phyloP scores from a whole-genome alignment of 2,113 vertebrate genomes.

The Maccullochella peelii region DNA sequence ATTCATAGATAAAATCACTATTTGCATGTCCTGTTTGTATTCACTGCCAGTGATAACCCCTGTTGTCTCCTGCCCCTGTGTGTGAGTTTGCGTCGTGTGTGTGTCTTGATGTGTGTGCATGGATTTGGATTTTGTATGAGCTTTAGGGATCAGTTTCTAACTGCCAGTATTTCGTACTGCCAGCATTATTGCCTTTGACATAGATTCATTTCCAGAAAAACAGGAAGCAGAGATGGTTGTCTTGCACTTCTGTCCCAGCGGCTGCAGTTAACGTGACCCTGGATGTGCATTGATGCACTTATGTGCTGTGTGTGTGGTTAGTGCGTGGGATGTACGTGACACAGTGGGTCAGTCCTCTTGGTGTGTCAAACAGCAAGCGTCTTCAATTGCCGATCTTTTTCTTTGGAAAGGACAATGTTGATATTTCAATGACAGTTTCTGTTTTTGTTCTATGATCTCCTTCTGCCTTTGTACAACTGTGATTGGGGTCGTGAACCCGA shows the following conservation, averaged over 20 bases:
- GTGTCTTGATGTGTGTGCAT: conserved; percentile 17
- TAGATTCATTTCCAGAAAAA: conserved; percentile 82
- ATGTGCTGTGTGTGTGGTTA: conserved; percentile 30
- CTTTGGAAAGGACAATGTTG: background rate
- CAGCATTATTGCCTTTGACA: conserved; percentile 78
- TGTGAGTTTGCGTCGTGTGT: conserved; percentile 18
- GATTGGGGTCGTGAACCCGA: conserved; percentile 34
- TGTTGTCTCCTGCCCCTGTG: conserved; percentile 44
- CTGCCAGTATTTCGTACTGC: conserved; percentile 51
- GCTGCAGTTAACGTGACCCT: conserved; percentile 73
- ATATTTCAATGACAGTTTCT: conserved; percentile 23
- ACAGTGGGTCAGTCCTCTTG: conserved; percentile 9
- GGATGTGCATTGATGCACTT: conserved; percentile 59
- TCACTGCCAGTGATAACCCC: conserved; percentile 50
- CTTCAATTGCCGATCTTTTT: background rate
- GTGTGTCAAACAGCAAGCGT: background rate
- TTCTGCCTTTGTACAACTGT: conserved; percentile 14
- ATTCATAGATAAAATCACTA: conserved; percentile 35
- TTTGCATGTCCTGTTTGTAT: conserved; percentile 55
- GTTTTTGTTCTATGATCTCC: conserved; percentile 16
- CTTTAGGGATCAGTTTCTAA: conserved; percentile 55
- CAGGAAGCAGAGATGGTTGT: conserved; percentile 80
- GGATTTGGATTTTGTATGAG: conserved; percentile 46
- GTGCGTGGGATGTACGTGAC: background rate
- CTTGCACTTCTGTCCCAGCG: conserved; percentile 76